A percentile compares a stretch with the other conserved stretches of the same genome.
Evolutionary conservation across 2,797 vertebrate genomes (phyloP).

Genomic region (Aldrovandia affinis): DNA sequence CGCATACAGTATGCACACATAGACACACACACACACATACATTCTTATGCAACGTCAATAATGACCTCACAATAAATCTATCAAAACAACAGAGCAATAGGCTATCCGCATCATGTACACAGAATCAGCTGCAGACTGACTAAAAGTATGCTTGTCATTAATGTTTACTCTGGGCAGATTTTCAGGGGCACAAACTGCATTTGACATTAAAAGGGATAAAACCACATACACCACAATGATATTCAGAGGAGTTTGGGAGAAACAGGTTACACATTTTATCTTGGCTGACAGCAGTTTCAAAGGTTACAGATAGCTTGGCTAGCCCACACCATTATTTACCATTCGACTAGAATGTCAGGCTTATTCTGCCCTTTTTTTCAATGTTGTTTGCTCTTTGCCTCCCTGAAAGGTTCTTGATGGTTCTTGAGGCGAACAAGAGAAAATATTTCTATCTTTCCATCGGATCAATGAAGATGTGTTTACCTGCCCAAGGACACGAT

Average conservation of each 20-base stretch:
- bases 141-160: conserved; percentile 72
- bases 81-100: conserved; percentile 54
- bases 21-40: not conserved
- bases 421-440: conserved; percentile 76
- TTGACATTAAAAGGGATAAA: conserved; percentile 77
- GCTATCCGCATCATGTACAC: conserved; percentile 59
- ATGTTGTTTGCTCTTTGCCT: conserved; percentile 90
- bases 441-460: conserved; percentile 90
- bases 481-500: conserved; percentile 83
- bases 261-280: conserved; percentile 85
- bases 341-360: conserved; percentile 83
- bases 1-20: not conserved
- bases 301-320: conserved; percentile 86
- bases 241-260: conserved; percentile 74
- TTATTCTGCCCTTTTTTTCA: conserved; percentile 81
- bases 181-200: conserved; percentile 67
- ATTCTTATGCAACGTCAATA: no score
- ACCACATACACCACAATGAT: conserved; percentile 76
- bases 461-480: conserved; percentile 97
- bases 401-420: conserved; percentile 87
- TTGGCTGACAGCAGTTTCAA: conserved; percentile 87
- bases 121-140: conserved; percentile 68
- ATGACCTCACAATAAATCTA: not conserved
- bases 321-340: conserved; percentile 87
- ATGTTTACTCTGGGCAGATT: conserved; percentile 68